Conservation (phyloP, 2,888 invertebrate genomes). For the Drosophila putrida region DNA sequence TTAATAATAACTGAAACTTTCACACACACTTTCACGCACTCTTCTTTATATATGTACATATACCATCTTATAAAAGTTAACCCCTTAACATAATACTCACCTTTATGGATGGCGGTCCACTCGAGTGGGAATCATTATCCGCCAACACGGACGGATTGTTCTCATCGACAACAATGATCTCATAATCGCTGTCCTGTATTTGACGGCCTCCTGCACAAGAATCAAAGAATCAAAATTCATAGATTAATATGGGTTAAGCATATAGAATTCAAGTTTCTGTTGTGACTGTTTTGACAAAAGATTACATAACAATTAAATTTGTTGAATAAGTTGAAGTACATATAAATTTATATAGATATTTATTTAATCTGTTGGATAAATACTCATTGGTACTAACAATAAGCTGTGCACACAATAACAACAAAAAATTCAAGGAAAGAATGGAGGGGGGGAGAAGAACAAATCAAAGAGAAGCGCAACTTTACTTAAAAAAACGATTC, state of each 20-base stretch:
- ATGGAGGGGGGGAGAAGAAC: neutral
- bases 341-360: slow-evolving; percentile 5
- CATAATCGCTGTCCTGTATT: slow-evolving; percentile 93
- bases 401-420: slow-evolving; percentile 36
- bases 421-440: neutral
- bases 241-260: neutral
- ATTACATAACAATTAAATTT: slow-evolving; percentile 15
- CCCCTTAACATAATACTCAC: slow-evolving; percentile 86
- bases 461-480: slow-evolving; percentile 7
- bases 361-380: slow-evolving; percentile 6
- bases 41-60: too few relatives aligned
- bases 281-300: neutral
- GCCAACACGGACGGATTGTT: slow-evolving; percentile 93
- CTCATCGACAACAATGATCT: slow-evolving; percentile 95
- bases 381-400: slow-evolving; percentile 21
- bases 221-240: slow-evolving; percentile 11
- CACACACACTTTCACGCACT: neutral
- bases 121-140: slow-evolving; percentile 91
- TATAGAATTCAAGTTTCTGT: neutral
- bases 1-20: neutral
- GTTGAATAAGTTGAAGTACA: slow-evolving; percentile 18
- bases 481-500: neutral
- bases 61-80: too few relatives aligned
- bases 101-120: slow-evolving; percentile 93
- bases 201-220: slow-evolving; percentile 83